Evolutionary conservation across 1,140 invertebrate genomes (phyloP), one percentile per base, ranked within the genome.

Genomic region (Chionoecetes opilio): DNA sequence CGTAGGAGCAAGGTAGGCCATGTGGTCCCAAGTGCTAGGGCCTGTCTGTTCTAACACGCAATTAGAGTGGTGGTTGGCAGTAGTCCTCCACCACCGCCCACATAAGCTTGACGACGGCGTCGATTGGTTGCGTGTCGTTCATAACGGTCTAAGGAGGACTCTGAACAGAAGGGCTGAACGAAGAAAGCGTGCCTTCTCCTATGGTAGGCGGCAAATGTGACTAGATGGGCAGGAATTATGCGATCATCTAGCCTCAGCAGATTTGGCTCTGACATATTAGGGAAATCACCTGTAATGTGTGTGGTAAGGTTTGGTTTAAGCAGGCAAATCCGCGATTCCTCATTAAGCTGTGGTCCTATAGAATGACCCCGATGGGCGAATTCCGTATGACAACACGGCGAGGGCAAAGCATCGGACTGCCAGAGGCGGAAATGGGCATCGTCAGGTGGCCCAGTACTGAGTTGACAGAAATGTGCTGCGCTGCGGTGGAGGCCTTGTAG

Each of bases 191-290:
- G 32, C 90, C 92, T 95, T 34, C 92, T 90, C 26, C 94, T 46
- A 84, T 95, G 94, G 46, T 95, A 95, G 26, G 94, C 41, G 26
- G 37, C n/a, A 34, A 87, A 95, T 34, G 94, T 95, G 90, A 95
- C 82, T 17, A 95, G 46, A 37, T 95, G 94, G 1, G 94, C 94
- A 3, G 94, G 94, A n/a, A 95, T 95, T 90, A 95, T 92, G 11
- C 94, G 90, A 38, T 95, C 94, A 35, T 95, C 94, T 41, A 92
- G 94, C 21, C 94, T 26, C 37, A 92, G 82, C 8, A 95, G 90
- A n/a, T 95, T 90, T 3, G 94, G 94, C 46, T 95, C 94, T n/a
- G 94, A 95, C 32, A 95, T 31, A n/a, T 95, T 95, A 32, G 94
- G 82, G 26, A 46, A 37, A 53, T 95, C 94, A 0, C 94, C 94